A percentile compares a stretch with the other conserved stretches of the same genome.
phyloP scores from a whole-genome alignment of 2,888 invertebrate species.

The Pantelozetes paolii region DNA sequence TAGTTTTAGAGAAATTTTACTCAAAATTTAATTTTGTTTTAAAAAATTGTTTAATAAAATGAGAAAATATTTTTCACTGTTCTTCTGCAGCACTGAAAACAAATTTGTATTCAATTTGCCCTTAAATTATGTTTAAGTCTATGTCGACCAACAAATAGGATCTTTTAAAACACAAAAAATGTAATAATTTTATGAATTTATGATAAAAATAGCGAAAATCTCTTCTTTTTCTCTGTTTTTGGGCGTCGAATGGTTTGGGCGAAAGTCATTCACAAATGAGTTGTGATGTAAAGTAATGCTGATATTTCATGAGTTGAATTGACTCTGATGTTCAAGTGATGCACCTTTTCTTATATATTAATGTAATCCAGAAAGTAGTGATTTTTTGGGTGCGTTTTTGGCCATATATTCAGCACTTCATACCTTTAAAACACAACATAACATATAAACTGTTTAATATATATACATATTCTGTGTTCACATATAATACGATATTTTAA shows the following conservation, averaged over 20 bases:
- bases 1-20: no score
- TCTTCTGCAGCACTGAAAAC: no score
- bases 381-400: conserved; percentile 32
- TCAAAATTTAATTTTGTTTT: no score
- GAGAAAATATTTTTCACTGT: no score
- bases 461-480: not conserved
- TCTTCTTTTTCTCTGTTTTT: not conserved
- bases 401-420: not conserved
- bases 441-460: no score
- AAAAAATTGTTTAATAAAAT: not conserved
- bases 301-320: conserved; percentile 32
- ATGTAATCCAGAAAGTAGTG: conserved; percentile 17
- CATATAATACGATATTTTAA: conserved; percentile 29
- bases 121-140: no score
- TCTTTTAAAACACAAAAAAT: not conserved
- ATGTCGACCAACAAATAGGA: no score
- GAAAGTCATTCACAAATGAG: not conserved
- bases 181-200: not conserved
- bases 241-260: conserved; percentile 29
- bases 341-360: conserved; percentile 19
- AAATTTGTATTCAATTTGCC: no score
- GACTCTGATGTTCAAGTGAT: conserved; percentile 27
- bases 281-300: conserved; percentile 14
- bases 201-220: conserved; percentile 6
- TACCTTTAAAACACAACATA: no score